phyloP scores from a whole-genome alignment of 1,140 invertebrate species.

The Microvelia longipes region DNA sequence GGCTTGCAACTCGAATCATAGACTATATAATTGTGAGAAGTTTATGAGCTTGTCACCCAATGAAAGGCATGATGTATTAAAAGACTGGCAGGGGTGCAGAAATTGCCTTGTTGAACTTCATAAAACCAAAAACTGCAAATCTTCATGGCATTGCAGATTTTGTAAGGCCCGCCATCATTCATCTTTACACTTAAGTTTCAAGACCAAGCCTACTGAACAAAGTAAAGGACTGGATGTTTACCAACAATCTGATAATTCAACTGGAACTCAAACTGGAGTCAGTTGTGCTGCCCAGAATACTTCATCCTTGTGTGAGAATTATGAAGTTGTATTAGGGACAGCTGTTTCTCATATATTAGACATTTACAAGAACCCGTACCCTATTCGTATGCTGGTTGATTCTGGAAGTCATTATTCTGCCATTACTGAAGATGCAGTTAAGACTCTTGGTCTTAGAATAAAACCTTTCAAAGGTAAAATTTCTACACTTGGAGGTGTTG shows the following conservation, averaged over 20 bases:
- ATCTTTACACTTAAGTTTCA: neutral
- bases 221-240: too few relatives aligned
- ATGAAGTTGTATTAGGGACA: neutral
- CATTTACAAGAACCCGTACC: neutral
- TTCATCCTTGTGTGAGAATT: neutral
- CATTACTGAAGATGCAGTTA: neutral
- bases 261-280: too few relatives aligned
- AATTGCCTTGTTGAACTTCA: neutral
- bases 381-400: neutral
- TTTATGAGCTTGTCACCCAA: neutral
- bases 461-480: neutral
- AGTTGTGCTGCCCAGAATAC: too few relatives aligned
- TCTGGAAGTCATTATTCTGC: neutral
- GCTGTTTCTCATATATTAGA: neutral
- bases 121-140: neutral
- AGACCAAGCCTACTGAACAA: neutral
- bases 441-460: neutral
- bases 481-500: neutral
- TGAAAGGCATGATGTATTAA: neutral
- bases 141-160: neutral
- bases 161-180: neutral
- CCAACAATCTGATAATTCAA: too few relatives aligned
- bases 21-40: neutral
- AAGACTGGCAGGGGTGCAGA: neutral
- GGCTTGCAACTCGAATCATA: neutral